These are phyloP conservation scores for Sminthurinus aureus DNA, from an alignment of 2,888 invertebrate species.

Conservation along the genomic window DNA sequence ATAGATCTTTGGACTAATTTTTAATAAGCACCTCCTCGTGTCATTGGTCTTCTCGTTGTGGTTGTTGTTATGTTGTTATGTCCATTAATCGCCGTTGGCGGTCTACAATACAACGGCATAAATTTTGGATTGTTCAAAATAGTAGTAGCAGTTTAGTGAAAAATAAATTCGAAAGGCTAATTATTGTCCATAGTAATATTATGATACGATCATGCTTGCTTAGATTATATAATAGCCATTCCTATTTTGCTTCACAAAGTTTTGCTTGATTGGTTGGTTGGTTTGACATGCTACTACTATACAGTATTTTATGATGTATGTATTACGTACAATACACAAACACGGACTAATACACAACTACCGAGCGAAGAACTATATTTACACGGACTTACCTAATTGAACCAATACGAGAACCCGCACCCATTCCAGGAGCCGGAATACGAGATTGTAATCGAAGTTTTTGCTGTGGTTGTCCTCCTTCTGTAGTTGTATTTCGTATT, in stretches of 20 bases:
- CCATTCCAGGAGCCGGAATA: constrained; percentile 41
- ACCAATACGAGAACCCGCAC: constrained; percentile 27
- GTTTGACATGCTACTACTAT: not conserved
- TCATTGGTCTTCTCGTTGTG: constrained; percentile 36
- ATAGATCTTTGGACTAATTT: constrained; percentile 27
- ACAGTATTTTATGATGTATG: not conserved
- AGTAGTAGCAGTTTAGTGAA: no score
- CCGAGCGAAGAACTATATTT: no score
- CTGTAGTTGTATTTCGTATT: not conserved
- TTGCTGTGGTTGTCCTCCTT: constrained; percentile 25
- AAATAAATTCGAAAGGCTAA: no score
- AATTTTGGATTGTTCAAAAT: no score
- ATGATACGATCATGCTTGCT: not conserved
- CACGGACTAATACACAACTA: constrained; percentile 14
- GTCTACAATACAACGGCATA: not conserved
- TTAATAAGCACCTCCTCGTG: constrained; percentile 39
- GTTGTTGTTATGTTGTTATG: no score
- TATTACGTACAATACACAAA: not conserved
- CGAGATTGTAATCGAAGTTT: constrained; percentile 38
- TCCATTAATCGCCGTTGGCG: constrained; percentile 32
- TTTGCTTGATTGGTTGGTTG: not conserved
- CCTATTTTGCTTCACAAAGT: not conserved
- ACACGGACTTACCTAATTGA: no score
- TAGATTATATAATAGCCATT: not conserved
- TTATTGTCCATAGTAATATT: not conserved